Evolutionary conservation across 2,888 invertebrate species (phyloP), one percentile per base, ranked within the genome.

Genomic region (Cephonodes hylas): DNA sequence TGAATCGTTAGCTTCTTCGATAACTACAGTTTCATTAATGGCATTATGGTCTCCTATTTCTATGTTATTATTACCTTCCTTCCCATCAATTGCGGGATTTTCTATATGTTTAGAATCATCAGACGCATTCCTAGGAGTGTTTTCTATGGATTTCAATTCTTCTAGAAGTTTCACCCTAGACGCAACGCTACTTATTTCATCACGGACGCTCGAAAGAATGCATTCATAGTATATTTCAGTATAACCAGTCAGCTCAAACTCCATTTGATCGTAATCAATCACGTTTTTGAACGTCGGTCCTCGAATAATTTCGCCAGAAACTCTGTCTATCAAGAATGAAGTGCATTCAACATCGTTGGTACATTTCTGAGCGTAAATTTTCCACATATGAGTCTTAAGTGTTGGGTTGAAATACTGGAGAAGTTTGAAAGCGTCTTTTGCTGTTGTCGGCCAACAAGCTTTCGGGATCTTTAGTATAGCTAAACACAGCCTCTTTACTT

Each of bases 321-420:
- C 79, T 20, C 86, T 72, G 61, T 91, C 91, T 2, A 91, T 84
- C 1, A 89, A 60, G 62, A 91, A 88, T 0, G 85, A 88, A 0
- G 89, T 88, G 23, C 71, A 72, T 66, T 91, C 89, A 0, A 84
- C 75, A 13, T 79, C 70, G 6, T 85, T 79, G 0, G 79, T 62
- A 0, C 70, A 68, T 65, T 86, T 89, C 62, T 89, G 89, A 0
- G 86, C 72, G 64, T 89, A 89, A 6, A 91, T 84, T 61, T 84
- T 85, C 90, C 91, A 91, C 31, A 77, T 57, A 58, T 75, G 70
- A 0, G 90, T 90, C 69, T 81, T 87, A 20, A 91, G 65, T 0
- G 80, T 80, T 0, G 91, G 90, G 66, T 91, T 91, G 38, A 90
- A 91, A 64, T 90, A 91, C 45, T 91, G 89, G n/a, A 91, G 65